Percentiles rank a stretch among this genome's conserved stretches.
Evolutionary conservation across 2,888 invertebrate species (phyloP).

Genomic region (Drosophila diplacantha): DNA sequence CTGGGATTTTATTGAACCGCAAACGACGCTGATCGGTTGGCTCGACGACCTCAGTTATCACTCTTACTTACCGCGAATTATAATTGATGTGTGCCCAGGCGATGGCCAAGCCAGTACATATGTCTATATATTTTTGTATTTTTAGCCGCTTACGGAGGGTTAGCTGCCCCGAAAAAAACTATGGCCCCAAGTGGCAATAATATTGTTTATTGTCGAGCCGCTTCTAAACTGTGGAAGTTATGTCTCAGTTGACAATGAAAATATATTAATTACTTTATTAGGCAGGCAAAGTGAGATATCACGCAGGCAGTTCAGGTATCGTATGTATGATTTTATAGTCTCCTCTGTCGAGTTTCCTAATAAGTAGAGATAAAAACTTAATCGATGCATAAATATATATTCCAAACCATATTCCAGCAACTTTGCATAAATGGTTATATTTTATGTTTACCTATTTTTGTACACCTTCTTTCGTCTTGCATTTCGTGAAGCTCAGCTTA

Average conservation of each 20-base stretch:
- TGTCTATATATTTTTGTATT: background rate
- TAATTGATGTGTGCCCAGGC: constrained; percentile 57
- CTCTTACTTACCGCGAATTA: constrained; percentile 72
- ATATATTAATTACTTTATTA: constrained; percentile 17
- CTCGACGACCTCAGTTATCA: constrained; percentile 68
- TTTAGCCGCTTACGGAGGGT: constrained; percentile 35
- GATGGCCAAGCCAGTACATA: constrained; percentile 48
- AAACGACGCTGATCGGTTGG: constrained; percentile 25
- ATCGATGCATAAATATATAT: constrained; percentile 6
- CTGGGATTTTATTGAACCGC: constrained; percentile 43
- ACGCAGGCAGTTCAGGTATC: constrained; percentile 3
- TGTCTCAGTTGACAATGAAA: constrained; percentile 15
- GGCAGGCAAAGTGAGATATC: constrained; percentile 6
- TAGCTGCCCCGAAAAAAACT: constrained; percentile 14
- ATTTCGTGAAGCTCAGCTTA: background rate
- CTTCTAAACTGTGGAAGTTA: constrained; percentile 19
- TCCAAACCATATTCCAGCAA: background rate
- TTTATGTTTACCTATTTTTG: background rate
- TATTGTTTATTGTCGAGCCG: background rate
- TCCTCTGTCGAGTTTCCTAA: background rate
- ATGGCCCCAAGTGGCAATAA: constrained; percentile 20
- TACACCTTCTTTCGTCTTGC: background rate
- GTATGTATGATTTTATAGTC: constrained; percentile 8
- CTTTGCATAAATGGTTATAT: background rate
- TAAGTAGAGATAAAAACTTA: background rate